Conservation (phyloP, 1,140 invertebrate genomes). For the Panagrolaimus sp. region DNA sequence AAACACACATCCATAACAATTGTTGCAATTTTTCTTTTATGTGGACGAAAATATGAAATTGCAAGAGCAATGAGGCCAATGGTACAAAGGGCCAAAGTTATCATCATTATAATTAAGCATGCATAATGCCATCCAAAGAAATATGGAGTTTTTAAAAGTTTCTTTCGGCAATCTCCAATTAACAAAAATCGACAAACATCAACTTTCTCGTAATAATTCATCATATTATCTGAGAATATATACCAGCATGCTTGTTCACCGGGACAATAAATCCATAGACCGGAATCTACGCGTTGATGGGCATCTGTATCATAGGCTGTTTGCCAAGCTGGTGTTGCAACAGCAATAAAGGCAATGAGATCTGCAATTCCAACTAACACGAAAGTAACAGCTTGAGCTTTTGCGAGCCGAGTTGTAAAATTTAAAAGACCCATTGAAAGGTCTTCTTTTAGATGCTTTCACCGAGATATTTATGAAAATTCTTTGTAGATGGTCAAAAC, state of each 20-base stretch:
- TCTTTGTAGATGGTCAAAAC: too few relatives aligned
- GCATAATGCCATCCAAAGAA: constrained; percentile 59
- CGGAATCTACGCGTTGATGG: constrained; percentile 43
- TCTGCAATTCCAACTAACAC: constrained; percentile 36
- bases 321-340: constrained; percentile 54
- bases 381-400: constrained; percentile 33
- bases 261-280: constrained; percentile 56
- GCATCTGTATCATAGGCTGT: constrained; percentile 51
- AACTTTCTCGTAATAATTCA: constrained; percentile 52
- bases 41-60: constrained; percentile 41
- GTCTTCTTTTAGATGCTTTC: too few relatives aligned
- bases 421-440: too few relatives aligned
- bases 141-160: constrained; percentile 53
- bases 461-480: too few relatives aligned
- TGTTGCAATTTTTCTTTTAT: constrained; percentile 27
- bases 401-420: constrained; percentile 26
- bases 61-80: constrained; percentile 29
- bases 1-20: constrained; percentile 40
- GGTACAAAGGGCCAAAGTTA: constrained; percentile 28
- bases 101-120: constrained; percentile 49
- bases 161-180: constrained; percentile 55
- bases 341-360: constrained; percentile 46
- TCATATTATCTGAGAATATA: constrained; percentile 54
- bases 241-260: constrained; percentile 53
- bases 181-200: constrained; percentile 56